Percentiles rank a stretch among this genome's conserved stretches.
These are phyloP conservation scores for Macquaria australasica DNA, from an alignment of 2,113 vertebrate species.

Conservation along the genomic window DNA sequence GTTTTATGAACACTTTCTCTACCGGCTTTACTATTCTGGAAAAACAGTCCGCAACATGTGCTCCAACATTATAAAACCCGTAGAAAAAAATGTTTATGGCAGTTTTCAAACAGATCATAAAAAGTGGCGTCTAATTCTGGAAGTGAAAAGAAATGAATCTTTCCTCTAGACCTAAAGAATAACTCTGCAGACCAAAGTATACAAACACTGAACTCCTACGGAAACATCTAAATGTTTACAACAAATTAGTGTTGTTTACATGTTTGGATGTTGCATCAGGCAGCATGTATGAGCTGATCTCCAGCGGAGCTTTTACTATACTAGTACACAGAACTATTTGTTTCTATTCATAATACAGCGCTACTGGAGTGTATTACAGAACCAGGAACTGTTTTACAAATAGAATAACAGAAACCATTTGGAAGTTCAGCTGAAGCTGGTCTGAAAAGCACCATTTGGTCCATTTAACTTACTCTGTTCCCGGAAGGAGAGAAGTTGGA, in stretches of 20 bases:
- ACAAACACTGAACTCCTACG: conserved; percentile 34
- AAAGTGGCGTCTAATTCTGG: conserved; percentile 10
- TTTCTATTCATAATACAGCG: conserved; percentile 30
- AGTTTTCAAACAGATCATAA: conserved; percentile 20
- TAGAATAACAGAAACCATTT: conserved; percentile 19
- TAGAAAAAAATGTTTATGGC: conserved; percentile 31
- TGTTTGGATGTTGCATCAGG: conserved; percentile 41
- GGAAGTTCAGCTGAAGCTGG: neutral
- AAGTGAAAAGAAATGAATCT: conserved; percentile 17
- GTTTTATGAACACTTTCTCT: neutral
- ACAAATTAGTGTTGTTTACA: conserved; percentile 28
- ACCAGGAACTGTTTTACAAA: conserved; percentile 12
- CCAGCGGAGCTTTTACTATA: conserved; percentile 1
- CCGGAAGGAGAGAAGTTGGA: neutral
- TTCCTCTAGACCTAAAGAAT: conserved; percentile 24
- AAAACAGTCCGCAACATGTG: neutral
- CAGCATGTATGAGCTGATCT: conserved; percentile 10
- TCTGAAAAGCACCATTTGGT: conserved; percentile 21
- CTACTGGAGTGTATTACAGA: conserved; percentile 13
- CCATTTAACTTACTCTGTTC: neutral
- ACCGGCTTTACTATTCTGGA: conserved; percentile 5
- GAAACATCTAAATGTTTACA: conserved; percentile 51
- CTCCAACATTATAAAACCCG: conserved; percentile 21
- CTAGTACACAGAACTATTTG: conserved; percentile 21
- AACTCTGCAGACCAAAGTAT: conserved; percentile 17